Conservation (phyloP, 2,113 vertebrate genomes). For the Lamprotornis superbus region DNA sequence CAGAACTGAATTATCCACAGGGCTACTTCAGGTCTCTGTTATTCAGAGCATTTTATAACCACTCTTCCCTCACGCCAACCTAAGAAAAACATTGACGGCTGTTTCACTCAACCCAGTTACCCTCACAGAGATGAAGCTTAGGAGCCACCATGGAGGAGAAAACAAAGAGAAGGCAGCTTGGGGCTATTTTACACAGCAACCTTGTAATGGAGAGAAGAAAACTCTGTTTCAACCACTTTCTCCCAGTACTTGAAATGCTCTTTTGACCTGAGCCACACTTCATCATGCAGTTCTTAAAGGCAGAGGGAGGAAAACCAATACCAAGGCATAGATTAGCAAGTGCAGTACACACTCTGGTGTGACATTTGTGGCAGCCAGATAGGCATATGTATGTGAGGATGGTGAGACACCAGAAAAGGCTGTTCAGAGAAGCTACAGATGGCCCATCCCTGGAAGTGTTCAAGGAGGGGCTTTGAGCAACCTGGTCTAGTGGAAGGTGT, state of each 20-base stretch:
- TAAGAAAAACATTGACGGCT: not conserved
- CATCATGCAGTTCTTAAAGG: not conserved
- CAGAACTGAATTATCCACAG: not conserved
- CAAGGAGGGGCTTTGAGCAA: not conserved
- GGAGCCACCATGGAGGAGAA: not conserved
- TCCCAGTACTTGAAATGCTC: not conserved
- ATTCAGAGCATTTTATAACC: not conserved
- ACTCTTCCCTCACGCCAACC: not conserved
- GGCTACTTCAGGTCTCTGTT: not conserved
- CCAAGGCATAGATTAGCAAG: not conserved
- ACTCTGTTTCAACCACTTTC: not conserved
- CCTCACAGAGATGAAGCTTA: not conserved
- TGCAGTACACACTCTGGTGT: not conserved
- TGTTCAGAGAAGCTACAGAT: not conserved
- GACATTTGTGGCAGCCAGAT: not conserved
- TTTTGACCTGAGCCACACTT: not conserved
- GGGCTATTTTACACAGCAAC: not conserved
- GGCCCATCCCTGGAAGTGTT: not conserved
- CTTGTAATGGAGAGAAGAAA: not conserved
- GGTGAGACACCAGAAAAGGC: not conserved
- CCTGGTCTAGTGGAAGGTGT: not conserved
- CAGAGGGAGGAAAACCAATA: not conserved
- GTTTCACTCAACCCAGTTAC: not conserved
- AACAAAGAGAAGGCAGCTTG: not conserved
- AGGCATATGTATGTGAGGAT: not conserved